Evolutionary conservation across 2,888 invertebrate species (phyloP).

Genomic region (Ormyrus labotus): DNA sequence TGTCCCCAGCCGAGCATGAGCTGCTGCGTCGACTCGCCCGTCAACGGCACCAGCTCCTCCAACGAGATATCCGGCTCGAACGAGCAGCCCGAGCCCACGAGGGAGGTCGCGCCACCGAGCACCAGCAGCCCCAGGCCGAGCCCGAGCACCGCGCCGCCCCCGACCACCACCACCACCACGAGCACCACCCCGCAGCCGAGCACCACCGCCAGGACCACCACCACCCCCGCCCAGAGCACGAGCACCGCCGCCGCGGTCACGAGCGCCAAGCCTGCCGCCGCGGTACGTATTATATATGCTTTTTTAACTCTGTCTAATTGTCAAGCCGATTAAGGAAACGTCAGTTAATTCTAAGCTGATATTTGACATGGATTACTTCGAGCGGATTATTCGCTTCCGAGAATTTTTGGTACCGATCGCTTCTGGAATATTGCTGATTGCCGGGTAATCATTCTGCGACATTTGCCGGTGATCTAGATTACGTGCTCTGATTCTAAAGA

Average conservation of each 20-base stretch:
- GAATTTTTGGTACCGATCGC: not conserved
- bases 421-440: no score
- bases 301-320: not conserved
- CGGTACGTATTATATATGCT: not conserved
- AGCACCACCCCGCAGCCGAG: constrained; percentile 14
- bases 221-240: not conserved
- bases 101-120: not conserved
- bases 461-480: constrained; percentile 37
- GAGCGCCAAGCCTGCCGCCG: not conserved
- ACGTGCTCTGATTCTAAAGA: constrained; percentile 39
- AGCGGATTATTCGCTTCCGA: not conserved
- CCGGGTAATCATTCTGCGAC: constrained; percentile 4
- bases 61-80: constrained; percentile 66
- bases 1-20: constrained; percentile 90
- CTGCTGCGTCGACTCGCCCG: constrained; percentile 88
- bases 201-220: constrained; percentile 11
- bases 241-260: not conserved
- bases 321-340: no score
- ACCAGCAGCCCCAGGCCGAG: not conserved
- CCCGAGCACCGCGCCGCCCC: not conserved
- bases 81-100: constrained; percentile 17
- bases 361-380: no score
- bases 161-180: constrained; percentile 40
- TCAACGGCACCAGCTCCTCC: constrained; percentile 75
- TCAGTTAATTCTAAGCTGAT: no score